These are phyloP conservation scores for Aphidius gifuensis DNA, from an alignment of 1,140 invertebrate genomes.

Conservation along the genomic window DNA sequence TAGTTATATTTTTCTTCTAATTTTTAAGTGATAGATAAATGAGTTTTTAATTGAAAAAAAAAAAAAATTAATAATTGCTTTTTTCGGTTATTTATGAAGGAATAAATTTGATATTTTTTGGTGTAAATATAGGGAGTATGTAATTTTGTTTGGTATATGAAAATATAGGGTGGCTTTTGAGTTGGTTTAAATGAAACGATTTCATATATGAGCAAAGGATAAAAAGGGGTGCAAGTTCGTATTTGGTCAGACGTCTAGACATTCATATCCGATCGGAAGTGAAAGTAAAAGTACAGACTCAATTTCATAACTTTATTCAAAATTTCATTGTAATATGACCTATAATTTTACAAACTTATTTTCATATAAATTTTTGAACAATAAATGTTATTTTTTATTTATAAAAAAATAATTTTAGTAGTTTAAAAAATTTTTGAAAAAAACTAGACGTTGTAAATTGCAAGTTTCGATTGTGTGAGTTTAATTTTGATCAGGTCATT, in stretches of 20 bases:
- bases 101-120: no score
- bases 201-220: not conserved
- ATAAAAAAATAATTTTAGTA: no score
- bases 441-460: conserved; percentile 23
- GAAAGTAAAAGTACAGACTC: not conserved
- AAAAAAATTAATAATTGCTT: not conserved
- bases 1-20: no score
- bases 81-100: no score
- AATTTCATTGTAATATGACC: not conserved
- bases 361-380: no score
- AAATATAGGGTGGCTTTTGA: no score
- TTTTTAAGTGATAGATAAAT: not conserved
- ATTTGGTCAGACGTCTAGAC: conserved; percentile 27
- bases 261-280: conserved; percentile 26
- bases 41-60: not conserved
- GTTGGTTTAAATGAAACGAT: not conserved
- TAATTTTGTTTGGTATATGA: no score
- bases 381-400: no score
- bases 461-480: conserved; percentile 25
- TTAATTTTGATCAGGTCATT: conserved; percentile 18
- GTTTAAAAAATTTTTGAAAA: not conserved
- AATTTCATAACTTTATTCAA: not conserved
- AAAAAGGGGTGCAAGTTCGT: conserved; percentile 3
- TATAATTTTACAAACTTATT: no score
- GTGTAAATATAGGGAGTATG: not conserved